Conservation (phyloP, 2,797 vertebrate genomes). For the Syngnathus rostellatus region DNA sequence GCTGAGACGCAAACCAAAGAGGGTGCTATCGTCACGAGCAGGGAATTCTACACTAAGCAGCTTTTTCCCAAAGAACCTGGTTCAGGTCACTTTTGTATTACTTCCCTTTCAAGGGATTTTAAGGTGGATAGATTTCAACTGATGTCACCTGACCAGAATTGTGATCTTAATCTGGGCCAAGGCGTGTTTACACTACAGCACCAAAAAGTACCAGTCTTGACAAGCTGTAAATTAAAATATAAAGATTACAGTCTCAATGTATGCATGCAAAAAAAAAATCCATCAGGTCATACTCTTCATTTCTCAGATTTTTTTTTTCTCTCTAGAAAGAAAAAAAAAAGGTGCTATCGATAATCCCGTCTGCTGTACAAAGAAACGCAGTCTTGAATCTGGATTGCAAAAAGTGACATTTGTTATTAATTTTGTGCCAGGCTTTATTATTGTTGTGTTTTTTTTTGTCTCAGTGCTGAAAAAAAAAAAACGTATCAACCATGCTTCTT, state of each 20-base stretch:
- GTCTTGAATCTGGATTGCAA: slow-evolving; percentile 69
- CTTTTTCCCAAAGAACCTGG: slow-evolving; percentile 7
- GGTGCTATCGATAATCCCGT: slow-evolving; percentile 70
- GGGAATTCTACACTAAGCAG: slow-evolving; percentile 11
- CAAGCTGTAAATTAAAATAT: slow-evolving; percentile 34
- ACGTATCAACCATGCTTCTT: slow-evolving; percentile 71
- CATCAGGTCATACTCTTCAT: slow-evolving; percentile 51
- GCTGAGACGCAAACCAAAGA: slow-evolving; percentile 50
- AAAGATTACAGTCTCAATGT: slow-evolving; percentile 30
- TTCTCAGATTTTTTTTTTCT: slow-evolving; percentile 47
- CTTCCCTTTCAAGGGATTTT: slow-evolving; percentile 17
- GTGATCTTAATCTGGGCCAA: background rate
- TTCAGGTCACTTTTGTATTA: slow-evolving; percentile 40
- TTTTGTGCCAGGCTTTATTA: slow-evolving; percentile 42
- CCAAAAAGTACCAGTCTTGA: background rate
- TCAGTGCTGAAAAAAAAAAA: slow-evolving; percentile 62
- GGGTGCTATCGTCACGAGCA: slow-evolving; percentile 49
- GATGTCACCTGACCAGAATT: slow-evolving; percentile 1
- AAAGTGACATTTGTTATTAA: slow-evolving; percentile 49
- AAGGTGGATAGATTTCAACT: background rate
- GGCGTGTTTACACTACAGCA: background rate
- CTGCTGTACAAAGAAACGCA: slow-evolving; percentile 51
- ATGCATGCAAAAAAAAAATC: slow-evolving; percentile 36
- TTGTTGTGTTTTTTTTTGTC: slow-evolving; percentile 59
- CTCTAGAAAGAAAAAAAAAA: slow-evolving; percentile 54